These are phyloP conservation scores for Oligia fasciuncula DNA, from an alignment of 2,888 invertebrate genomes.

Conservation along the genomic window DNA sequence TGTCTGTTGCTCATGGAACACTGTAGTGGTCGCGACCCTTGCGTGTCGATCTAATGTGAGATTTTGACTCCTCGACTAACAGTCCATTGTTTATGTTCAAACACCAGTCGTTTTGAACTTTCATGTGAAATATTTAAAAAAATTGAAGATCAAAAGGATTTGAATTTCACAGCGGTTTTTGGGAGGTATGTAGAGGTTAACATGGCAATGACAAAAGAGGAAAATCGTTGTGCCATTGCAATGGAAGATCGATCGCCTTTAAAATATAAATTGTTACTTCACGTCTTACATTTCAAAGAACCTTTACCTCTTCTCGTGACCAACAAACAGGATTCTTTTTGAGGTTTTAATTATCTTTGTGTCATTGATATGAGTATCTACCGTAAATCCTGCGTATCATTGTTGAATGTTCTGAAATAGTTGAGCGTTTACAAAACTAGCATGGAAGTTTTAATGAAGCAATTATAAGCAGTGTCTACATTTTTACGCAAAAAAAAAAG, in stretches of 20 bases:
- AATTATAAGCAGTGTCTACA: slow-evolving; percentile 80
- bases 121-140: slow-evolving; percentile 70
- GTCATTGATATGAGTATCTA: slow-evolving; percentile 58
- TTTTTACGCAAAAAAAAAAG: slow-evolving; percentile 80
- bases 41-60: slow-evolving; percentile 75
- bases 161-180: slow-evolving; percentile 41
- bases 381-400: slow-evolving; percentile 54
- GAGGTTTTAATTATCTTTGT: slow-evolving; percentile 65
- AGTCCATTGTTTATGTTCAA: slow-evolving; percentile 81
- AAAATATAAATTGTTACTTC: slow-evolving; percentile 70
- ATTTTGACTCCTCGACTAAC: slow-evolving; percentile 78
- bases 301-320: slow-evolving; percentile 81
- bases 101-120: slow-evolving; percentile 75
- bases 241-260: slow-evolving; percentile 61
- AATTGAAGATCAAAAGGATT: slow-evolving; percentile 62
- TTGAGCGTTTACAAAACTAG: slow-evolving; percentile 77
- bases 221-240: slow-evolving; percentile 61
- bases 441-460: slow-evolving; percentile 77
- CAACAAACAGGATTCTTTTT: slow-evolving; percentile 70
- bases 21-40: slow-evolving; percentile 77
- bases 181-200: slow-evolving; percentile 47
- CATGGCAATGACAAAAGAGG: slow-evolving; percentile 68
- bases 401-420: slow-evolving; percentile 69
- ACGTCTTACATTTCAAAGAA: slow-evolving; percentile 63
- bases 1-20: slow-evolving; percentile 80